Evolutionary conservation across 2,113 vertebrate species (phyloP).

Genomic region (Orycteropus afer): DNA sequence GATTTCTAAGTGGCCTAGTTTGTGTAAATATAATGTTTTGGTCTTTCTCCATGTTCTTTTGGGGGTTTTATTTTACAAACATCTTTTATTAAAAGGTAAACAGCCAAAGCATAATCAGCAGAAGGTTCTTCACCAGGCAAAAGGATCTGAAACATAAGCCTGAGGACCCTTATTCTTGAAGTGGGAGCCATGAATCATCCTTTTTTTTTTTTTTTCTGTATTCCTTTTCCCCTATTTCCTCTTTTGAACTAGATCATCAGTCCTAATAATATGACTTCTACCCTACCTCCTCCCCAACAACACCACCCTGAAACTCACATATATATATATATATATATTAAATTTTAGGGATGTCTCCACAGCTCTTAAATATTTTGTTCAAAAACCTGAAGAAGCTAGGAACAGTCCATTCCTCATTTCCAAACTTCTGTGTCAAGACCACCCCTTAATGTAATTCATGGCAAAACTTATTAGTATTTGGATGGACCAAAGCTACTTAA

Average conservation of each 20-base stretch:
- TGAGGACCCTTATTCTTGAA: conserved; percentile 49
- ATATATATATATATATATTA: background rate
- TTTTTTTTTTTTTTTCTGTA: conserved; percentile 46
- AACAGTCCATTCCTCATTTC: background rate
- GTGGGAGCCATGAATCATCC: background rate
- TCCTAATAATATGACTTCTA: background rate
- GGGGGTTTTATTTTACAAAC: conserved; percentile 86
- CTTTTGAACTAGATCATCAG: background rate
- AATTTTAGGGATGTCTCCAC: background rate
- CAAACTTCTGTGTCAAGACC: background rate
- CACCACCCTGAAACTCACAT: background rate
- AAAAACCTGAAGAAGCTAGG: conserved; percentile 25
- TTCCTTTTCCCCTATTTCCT: background rate
- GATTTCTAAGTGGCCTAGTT: conserved; percentile 81
- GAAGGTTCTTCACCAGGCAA: conserved; percentile 74
- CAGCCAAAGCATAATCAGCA: conserved; percentile 82
- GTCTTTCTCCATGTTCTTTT: conserved; percentile 78
- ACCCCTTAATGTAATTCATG: background rate
- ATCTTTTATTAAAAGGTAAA: conserved; percentile 70
- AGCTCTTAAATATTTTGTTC: background rate
- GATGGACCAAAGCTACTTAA: background rate
- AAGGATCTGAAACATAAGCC: conserved; percentile 59
- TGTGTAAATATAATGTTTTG: conserved; percentile 84
- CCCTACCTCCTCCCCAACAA: background rate
- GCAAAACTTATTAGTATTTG: background rate